These are phyloP conservation scores for Chironomus riparius DNA, from an alignment of 2,888 invertebrate genomes.

Conservation along the genomic window DNA sequence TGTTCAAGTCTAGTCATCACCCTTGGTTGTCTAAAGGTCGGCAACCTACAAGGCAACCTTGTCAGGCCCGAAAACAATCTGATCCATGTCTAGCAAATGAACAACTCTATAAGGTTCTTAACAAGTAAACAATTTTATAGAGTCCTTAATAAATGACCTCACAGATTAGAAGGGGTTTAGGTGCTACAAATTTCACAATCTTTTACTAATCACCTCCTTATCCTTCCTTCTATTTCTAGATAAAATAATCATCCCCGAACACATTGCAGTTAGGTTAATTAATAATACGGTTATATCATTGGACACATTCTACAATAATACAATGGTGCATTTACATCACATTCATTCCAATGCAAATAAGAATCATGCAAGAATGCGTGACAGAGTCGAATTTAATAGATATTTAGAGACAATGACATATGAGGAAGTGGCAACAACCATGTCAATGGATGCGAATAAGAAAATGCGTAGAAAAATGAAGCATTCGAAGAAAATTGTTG, in stretches of 20 bases:
- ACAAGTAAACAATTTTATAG: no score
- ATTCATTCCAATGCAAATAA: neutral
- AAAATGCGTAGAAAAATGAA: neutral
- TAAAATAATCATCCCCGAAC: constrained; percentile 42
- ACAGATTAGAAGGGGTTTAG: no score
- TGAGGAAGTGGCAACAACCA: neutral
- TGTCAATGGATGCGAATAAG: neutral
- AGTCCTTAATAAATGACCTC: no score
- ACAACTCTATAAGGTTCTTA: no score
- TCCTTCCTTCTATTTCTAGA: constrained; percentile 33
- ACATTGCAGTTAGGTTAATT: constrained; percentile 40
- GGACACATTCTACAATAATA: constrained; percentile 37
- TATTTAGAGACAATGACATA: neutral
- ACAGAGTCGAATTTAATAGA: constrained; percentile 5
- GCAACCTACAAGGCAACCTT: no score
- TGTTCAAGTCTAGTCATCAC: no score
- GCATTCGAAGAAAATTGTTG: constrained; percentile 1
- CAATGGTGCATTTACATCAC: constrained; percentile 2
- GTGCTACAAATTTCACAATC: neutral
- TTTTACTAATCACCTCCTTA: neutral
- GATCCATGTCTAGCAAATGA: no score
- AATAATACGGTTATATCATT: constrained; percentile 40
- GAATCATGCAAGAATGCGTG: neutral
- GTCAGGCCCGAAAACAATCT: no score
- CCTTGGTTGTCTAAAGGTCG: no score